Base-by-base conservation (phyloP, 2,797 vertebrate species). In the Prionace glauca region DNA sequence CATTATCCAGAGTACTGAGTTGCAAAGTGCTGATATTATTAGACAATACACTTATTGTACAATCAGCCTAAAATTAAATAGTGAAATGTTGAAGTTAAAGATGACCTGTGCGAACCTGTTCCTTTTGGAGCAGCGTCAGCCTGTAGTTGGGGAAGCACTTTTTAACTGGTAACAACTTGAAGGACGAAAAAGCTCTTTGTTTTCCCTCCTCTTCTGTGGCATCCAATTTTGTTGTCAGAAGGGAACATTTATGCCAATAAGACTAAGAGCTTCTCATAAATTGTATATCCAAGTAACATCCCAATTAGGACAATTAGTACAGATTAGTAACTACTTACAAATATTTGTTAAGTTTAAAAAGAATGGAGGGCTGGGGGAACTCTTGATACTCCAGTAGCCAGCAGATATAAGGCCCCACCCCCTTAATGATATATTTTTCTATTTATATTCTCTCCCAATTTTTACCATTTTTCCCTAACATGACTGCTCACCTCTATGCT, bases 341-440 rank as follows among this genome's bases (percentile, higher is more conserved):
- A 95, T 95, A 95, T 18, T 32, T 74, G 71, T 72, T 95, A 77
- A 74, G 41, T 74, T 94, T 74, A 50, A 77, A 77, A 94, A 94
- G 29, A 32, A 94, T 77, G 41, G 67, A 95, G 41, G 71, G 74
- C 71, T 95, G 93, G 93, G 62, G 93, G 29, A 50, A 77, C 50
- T 72, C 69, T 77, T 77, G 71, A 95, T 56, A 95, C 93, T 95
- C 93, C 71, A 95, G 71, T 77, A 95, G 69, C 71, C 93, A 95
- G 93, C 93, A 77, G 69, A 95, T 95, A 29, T 77, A 95, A 74
- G 45, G 69, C 74, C 74, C 93, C 45, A 72, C 71, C 71, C 93
- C 36, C 90, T 92, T 92, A 95, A 95, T 95, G 74, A 95, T 95
- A 95, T 95, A 95, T 95, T 95, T 95, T 95, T 95, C 69, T 95